Evolutionary conservation across 1,140 invertebrate species (phyloP), one percentile per base, ranked within the genome.

Genomic region (Parapsyche elsis): DNA sequence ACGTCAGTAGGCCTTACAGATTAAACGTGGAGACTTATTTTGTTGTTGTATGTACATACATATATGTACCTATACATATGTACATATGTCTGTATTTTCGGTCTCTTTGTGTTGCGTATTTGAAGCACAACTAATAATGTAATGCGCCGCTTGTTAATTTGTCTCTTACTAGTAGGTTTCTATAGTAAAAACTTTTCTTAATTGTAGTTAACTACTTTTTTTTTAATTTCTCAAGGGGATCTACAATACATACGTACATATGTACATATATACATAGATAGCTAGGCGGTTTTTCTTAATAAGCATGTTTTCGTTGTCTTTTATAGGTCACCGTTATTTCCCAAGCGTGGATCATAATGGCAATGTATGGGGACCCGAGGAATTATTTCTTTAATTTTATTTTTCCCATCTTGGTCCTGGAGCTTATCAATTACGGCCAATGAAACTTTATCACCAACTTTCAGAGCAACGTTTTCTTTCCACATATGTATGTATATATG

Each of bases 311-410:
- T 77, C 46, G 19, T 76, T 21, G 19, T 53, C 75, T 64, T 75
- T 57, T 67, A 67, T 67, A 67, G 71, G 38, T 73, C 45, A 21
- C 75, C 30, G 5, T 64, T 64, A 77, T 77, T 77, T 77, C 75
- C 75, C 57, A 57, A 75, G 73, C 57, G 26, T 38, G 57, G 75
- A 77, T 64, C 57, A 67, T 38, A 64, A 77, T 77, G 23, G 75
- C 75, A 30, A 46, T 30, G 53, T 44, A 77, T 57, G 14, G 19
- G 57, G 14, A 23, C 5, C 75, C 5, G 14, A 9, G 75, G 53
- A 77, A 57, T 77, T 24, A 49, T 77, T 77, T 77, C 16, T 77
- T 77, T 61, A 19, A 44, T 77, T 77, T 64, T 61, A 24, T 77
- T 64, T 12, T 30, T 21, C 75, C 57, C 75, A 67, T 77, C 24